Evolutionary conservation across 2,113 vertebrate species (phyloP).

Genomic region (Chrysemys picta): DNA sequence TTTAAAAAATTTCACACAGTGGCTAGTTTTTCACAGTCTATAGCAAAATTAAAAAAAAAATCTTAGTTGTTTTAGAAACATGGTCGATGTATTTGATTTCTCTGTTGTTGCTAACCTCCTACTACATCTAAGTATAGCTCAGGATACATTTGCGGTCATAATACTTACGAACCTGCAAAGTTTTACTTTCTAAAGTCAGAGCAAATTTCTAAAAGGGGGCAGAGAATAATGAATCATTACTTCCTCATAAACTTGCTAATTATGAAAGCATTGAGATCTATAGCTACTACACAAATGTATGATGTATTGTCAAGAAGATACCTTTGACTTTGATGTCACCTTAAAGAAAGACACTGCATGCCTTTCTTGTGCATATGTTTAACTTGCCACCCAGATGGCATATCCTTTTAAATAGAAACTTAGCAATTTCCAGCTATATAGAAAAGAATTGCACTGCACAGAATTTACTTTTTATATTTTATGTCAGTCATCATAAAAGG

Average conservation of each 20-base stretch:
- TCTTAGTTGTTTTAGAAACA: neutral
- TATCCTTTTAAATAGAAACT: conserved; percentile 11
- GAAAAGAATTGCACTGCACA: neutral
- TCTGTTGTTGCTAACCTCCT: neutral
- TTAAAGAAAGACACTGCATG: conserved; percentile 29
- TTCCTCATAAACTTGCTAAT: conserved; percentile 69
- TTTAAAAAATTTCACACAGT: neutral
- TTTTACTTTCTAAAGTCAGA: conserved; percentile 48
- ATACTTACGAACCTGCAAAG: neutral
- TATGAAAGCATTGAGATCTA: conserved; percentile 46
- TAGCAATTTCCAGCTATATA: neutral
- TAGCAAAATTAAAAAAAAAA: neutral
- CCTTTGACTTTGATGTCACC: conserved; percentile 48
- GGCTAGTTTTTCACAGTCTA: neutral
- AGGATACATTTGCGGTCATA: neutral
- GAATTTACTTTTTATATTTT: neutral
- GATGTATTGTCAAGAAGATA: conserved; percentile 26
- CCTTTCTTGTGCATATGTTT: neutral
- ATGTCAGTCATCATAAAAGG: neutral
- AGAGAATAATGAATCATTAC: conserved; percentile 63
- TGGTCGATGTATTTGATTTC: neutral
- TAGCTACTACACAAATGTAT: conserved; percentile 13
- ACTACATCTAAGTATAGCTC: neutral
- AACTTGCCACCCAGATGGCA: neutral
- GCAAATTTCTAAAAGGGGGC: conserved; percentile 41